Percentiles rank a stretch among this genome's conserved stretches.
Evolutionary conservation across 2,113 vertebrate genomes (phyloP).

Genomic region (Xiphorhynchus elegans): DNA sequence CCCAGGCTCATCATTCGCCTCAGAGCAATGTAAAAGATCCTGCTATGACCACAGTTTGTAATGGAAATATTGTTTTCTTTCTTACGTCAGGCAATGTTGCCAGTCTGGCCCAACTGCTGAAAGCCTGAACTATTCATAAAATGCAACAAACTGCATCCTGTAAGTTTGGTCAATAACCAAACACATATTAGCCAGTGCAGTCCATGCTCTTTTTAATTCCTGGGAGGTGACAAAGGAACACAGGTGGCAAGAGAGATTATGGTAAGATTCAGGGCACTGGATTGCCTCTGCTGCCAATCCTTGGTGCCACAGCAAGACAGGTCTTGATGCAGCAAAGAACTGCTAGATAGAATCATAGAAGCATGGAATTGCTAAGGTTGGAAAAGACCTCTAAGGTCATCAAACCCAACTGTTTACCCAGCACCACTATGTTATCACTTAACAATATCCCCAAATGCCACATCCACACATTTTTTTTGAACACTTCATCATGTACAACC

Average conservation of each 20-base stretch:
- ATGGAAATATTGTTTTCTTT: neutral
- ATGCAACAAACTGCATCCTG: neutral
- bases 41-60: neutral
- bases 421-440: neutral
- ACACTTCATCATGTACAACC: rapidly evolving
- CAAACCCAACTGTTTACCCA: too few species aligned
- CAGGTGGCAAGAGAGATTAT: neutral
- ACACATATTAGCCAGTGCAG: neutral
- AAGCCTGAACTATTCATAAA: neutral
- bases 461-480: neutral
- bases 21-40: neutral
- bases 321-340: neutral
- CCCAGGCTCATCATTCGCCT: neutral
- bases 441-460: neutral
- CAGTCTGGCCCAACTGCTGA: neutral
- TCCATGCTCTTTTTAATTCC: neutral
- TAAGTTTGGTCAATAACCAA: neutral
- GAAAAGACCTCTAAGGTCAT: neutral
- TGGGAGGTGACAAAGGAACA: neutral
- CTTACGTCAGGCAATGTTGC: neutral
- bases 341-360: neutral
- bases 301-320: neutral
- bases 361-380: neutral
- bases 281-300: neutral
- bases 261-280: neutral